Percentiles rank a stretch among this genome's conserved stretches.
Evolutionary conservation across 2,888 invertebrate species (phyloP).

Genomic region (Epicampocera succincta): DNA sequence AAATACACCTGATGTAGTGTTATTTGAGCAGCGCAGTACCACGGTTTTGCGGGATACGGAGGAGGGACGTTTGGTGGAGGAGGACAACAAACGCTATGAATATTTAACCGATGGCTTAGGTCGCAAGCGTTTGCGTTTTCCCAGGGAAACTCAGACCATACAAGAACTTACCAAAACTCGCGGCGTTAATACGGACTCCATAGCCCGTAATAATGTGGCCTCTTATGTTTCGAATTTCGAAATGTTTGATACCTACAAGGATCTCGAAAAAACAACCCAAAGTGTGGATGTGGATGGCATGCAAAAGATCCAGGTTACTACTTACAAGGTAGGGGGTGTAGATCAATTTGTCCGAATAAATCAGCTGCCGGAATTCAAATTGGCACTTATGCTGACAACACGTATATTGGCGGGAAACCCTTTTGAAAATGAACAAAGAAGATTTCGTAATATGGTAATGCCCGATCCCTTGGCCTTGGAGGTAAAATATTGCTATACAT

Average conservation of each 20-base stretch:
- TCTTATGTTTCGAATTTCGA: constrained; percentile 90
- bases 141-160: constrained; percentile 87
- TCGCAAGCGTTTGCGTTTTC: constrained; percentile 84
- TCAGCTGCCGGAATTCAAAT: constrained; percentile 82
- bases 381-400: constrained; percentile 86
- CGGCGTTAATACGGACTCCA: constrained; percentile 84
- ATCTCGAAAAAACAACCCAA: constrained; percentile 79
- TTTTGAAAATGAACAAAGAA: constrained; percentile 86
- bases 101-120: constrained; percentile 87
- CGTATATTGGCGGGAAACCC: constrained; percentile 88
- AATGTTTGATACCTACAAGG: constrained; percentile 87
- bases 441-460: constrained; percentile 85
- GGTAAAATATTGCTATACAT: constrained; percentile 86
- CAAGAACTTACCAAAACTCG: constrained; percentile 85
- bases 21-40: constrained; percentile 86
- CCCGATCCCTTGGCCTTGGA: constrained; percentile 85
- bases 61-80: constrained; percentile 84
- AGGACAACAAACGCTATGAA: constrained; percentile 86
- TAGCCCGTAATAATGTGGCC: constrained; percentile 83
- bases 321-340: constrained; percentile 76
- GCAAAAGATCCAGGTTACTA: constrained; percentile 81
- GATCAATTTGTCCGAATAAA: constrained; percentile 76
- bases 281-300: constrained; percentile 81
- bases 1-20: constrained; percentile 86
- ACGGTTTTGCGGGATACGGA: constrained; percentile 84